These are phyloP conservation scores for Bombus confusus DNA, from an alignment of 1,140 invertebrate genomes.

Conservation along the genomic window DNA sequence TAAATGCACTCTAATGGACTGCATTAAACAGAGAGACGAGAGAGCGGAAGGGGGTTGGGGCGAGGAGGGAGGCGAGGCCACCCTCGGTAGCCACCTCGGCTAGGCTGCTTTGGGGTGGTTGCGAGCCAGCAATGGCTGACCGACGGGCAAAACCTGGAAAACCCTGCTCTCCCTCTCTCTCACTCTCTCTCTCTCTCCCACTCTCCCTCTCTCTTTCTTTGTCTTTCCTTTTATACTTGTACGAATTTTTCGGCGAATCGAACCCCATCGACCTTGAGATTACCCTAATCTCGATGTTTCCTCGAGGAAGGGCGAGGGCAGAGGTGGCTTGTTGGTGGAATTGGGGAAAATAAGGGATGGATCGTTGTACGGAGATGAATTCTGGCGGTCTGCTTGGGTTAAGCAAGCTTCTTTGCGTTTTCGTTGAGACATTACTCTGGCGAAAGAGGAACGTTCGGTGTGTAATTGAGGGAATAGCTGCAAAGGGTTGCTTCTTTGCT, in stretches of 20 bases:
- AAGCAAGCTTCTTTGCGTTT: not conserved
- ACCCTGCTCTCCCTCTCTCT: not conserved
- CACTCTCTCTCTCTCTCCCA: not conserved
- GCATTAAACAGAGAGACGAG: slow-evolving; percentile 70
- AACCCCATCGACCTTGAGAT: not conserved
- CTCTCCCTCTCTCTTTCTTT: not conserved
- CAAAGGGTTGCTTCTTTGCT: not conserved
- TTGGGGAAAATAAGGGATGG: slow-evolving; percentile 2
- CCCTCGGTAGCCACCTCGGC: slow-evolving; percentile 1
- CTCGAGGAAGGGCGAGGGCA: not conserved
- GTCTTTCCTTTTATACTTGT: not conserved
- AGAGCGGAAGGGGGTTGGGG: slow-evolving; percentile 71
- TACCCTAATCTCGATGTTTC: not conserved
- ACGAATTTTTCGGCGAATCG: slow-evolving; percentile 35
- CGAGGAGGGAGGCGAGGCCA: slow-evolving; percentile 25
- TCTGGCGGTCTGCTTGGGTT: not conserved
- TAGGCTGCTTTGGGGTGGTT: slow-evolving; percentile 40
- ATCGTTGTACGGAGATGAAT: slow-evolving; percentile 15
- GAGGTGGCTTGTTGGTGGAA: not conserved
- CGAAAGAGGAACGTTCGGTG: not conserved
- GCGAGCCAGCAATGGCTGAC: slow-evolving; percentile 42
- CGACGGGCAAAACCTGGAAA: slow-evolving; percentile 45
- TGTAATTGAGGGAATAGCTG: not conserved
- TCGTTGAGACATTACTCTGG: not conserved
- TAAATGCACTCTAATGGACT: slow-evolving; percentile 80